A percentile compares a stretch with the other conserved stretches of the same genome.
Evolutionary conservation across 2,888 invertebrate genomes (phyloP).

Genomic region (Vesta saturnalis): DNA sequence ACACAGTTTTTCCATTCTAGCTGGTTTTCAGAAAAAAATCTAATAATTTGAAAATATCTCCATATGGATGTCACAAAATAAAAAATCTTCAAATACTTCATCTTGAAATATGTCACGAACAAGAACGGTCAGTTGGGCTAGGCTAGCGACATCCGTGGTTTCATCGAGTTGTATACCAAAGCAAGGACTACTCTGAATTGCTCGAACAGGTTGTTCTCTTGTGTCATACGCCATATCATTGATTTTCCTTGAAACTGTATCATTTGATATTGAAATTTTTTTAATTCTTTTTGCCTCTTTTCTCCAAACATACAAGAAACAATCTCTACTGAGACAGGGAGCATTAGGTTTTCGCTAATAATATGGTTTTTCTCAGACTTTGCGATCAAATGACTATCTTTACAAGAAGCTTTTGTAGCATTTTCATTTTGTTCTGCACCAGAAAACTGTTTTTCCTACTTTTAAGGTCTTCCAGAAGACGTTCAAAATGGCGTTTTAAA

Average conservation of each 20-base stretch:
- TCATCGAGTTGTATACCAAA: slow-evolving; percentile 10
- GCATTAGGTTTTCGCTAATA: neutral
- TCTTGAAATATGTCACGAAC: slow-evolving; percentile 7
- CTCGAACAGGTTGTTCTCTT: neutral
- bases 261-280: slow-evolving; percentile 6
- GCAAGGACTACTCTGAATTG: neutral
- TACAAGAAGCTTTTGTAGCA: too few relatives aligned
- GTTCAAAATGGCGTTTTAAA: neutral
- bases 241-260: neutral
- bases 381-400: too few relatives aligned
- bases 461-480: neutral
- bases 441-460: neutral
- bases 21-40: neutral
- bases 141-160: neutral
- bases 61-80: neutral
- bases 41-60: neutral
- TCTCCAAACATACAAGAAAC: slow-evolving; percentile 1
- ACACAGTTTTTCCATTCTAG: neutral
- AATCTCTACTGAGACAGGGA: neutral
- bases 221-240: slow-evolving; percentile 9
- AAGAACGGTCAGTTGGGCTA: slow-evolving; percentile 1
- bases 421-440: slow-evolving; percentile 8
- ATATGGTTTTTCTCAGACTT: too few relatives aligned
- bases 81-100: slow-evolving; percentile 2
- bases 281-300: slow-evolving; percentile 1